Evolutionary conservation across 2,797 vertebrate genomes (phyloP).

Genomic region (Trachops cirrhosus): DNA sequence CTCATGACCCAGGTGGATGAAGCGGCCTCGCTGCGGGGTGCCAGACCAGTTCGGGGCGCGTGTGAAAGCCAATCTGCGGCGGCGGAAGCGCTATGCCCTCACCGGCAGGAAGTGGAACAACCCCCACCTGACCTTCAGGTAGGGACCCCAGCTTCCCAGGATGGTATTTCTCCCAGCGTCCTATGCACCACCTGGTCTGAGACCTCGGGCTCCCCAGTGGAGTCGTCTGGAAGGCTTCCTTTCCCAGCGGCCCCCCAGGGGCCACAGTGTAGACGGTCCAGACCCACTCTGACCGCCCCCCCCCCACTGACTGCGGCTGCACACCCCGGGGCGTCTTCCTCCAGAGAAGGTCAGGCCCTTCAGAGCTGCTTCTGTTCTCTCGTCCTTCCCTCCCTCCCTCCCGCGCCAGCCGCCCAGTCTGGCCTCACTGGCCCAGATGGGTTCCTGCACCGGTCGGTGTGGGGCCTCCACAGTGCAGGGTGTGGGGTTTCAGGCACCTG

Average conservation of each 20-base stretch:
- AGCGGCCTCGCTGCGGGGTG: slow-evolving; percentile 92
- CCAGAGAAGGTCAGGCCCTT: background rate
- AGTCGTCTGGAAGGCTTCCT: slow-evolving; percentile 11
- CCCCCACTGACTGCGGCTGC: background rate
- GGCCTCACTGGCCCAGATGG: background rate
- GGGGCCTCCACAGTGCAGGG: background rate
- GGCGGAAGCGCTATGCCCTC: slow-evolving; percentile 91
- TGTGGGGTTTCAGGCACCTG: background rate
- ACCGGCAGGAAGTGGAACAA: slow-evolving; percentile 86
- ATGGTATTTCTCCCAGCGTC: fast-evolving
- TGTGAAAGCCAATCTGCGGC: slow-evolving; percentile 91
- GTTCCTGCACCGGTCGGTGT: background rate
- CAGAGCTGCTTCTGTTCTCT: background rate
- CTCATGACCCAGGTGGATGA: slow-evolving; percentile 89
- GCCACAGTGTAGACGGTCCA: fast-evolving
- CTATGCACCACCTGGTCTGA: background rate
- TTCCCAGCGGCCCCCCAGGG: slow-evolving; percentile 11
- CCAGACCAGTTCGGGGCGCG: slow-evolving; percentile 93
- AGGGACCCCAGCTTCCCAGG: background rate
- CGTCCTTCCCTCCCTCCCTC: background rate
- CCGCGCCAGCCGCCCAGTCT: background rate
- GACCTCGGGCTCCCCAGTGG: background rate
- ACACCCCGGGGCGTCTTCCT: background rate
- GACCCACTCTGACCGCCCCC: fast-evolving
- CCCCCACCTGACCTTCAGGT: slow-evolving; percentile 86